phyloP scores from a whole-genome alignment of 2,113 vertebrate genomes.

The Chauna torquata region DNA sequence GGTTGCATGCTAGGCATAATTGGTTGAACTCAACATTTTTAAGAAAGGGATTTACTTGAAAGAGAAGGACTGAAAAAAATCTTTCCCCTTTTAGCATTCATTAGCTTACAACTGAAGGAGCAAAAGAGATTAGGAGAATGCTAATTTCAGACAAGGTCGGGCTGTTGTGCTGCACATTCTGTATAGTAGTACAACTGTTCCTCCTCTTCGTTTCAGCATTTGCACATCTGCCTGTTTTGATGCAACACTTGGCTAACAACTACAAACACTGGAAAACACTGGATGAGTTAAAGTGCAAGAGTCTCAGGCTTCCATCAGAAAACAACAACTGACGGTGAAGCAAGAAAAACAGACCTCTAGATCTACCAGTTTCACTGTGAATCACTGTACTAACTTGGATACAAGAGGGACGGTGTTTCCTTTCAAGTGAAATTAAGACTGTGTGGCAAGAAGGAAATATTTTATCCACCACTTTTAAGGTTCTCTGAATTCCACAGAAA shows the following conservation, averaged over 20 bases:
- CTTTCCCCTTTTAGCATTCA: background rate
- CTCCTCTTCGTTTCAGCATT: constrained; percentile 82
- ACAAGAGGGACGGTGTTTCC: constrained; percentile 27
- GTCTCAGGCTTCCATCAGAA: constrained; percentile 86
- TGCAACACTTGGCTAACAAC: constrained; percentile 92
- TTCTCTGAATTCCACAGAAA: constrained; percentile 39
- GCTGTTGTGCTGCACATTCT: background rate
- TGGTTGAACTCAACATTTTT: background rate
- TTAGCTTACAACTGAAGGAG: background rate
- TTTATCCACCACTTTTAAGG: constrained; percentile 43
- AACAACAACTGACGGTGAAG: constrained; percentile 58
- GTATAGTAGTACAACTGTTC: background rate
- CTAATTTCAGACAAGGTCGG: background rate
- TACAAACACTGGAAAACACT: constrained; percentile 97
- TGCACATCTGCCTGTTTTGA: constrained; percentile 90
- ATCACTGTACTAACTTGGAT: constrained; percentile 19
- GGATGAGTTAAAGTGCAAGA: constrained; percentile 93
- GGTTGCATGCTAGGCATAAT: background rate
- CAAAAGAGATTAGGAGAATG: background rate
- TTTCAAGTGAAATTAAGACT: constrained; percentile 47
- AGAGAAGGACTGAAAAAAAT: background rate
- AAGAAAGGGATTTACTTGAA: background rate
- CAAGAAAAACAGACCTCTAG: constrained; percentile 37
- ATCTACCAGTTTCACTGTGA: constrained; percentile 75
- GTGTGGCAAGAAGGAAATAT: constrained; percentile 5